Percentiles rank a stretch among this genome's conserved stretches.
Evolutionary conservation across 1,140 invertebrate species (phyloP).

Genomic region (Aphelinus certus): DNA sequence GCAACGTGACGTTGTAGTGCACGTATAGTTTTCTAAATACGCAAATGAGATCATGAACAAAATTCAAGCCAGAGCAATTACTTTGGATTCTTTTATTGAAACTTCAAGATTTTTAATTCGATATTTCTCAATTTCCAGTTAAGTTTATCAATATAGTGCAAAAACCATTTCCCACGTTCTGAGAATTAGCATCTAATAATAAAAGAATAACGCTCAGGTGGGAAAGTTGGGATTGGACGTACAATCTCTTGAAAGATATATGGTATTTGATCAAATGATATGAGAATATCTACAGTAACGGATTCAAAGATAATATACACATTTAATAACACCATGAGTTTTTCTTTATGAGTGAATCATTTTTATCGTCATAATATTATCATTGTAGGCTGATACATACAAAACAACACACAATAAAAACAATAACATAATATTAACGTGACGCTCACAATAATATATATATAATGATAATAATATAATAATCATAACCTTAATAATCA

Average conservation of each 20-base stretch:
- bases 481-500: conserved; percentile 59
- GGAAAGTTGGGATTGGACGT: conserved; percentile 40
- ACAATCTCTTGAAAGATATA: conserved; percentile 36
- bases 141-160: too few relatives aligned
- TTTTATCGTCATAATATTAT: conserved; percentile 57
- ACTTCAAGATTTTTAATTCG: too few relatives aligned
- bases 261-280: conserved; percentile 10
- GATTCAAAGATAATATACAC: conserved; percentile 56
- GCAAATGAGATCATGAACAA: conserved; percentile 43
- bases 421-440: conserved; percentile 68
- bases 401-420: conserved; percentile 68
- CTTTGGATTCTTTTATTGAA: conserved; percentile 10
- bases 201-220: conserved; percentile 41
- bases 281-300: conserved; percentile 47
- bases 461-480: conserved; percentile 61
- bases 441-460: conserved; percentile 64
- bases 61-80: conserved; percentile 39
- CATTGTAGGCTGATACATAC: conserved; percentile 62
- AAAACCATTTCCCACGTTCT: too few relatives aligned
- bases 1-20: conserved; percentile 27
- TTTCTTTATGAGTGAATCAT: conserved; percentile 56
- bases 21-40: conserved; percentile 43
- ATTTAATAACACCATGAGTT: conserved; percentile 58
- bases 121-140: too few relatives aligned
- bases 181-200: too few relatives aligned